Evolutionary conservation across 2,797 vertebrate genomes (phyloP).

Genomic region (Paramormyrops hopkinsi): DNA sequence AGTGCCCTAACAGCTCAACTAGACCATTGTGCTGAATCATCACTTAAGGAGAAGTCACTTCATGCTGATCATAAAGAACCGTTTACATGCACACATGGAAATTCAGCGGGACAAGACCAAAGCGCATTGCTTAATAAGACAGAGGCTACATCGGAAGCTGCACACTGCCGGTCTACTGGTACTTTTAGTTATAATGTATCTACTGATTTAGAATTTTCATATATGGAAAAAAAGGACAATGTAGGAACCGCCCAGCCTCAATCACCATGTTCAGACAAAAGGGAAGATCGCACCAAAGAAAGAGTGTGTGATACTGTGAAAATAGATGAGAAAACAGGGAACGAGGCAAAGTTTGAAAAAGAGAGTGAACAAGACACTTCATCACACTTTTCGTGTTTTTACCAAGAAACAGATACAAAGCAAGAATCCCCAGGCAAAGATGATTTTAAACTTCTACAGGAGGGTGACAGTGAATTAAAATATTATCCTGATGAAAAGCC

Average conservation of each 20-base stretch:
- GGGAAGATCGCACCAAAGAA: slow-evolving; percentile 19
- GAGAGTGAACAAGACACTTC: slow-evolving; percentile 55
- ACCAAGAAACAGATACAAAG: slow-evolving; percentile 44
- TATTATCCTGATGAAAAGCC: slow-evolving; percentile 71
- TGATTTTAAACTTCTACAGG: slow-evolving; percentile 29
- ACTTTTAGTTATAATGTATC: slow-evolving; percentile 35
- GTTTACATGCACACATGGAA: slow-evolving; percentile 35
- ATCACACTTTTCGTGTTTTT: slow-evolving; percentile 53
- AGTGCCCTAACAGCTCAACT: slow-evolving; percentile 30
- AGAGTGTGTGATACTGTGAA: slow-evolving; percentile 11
- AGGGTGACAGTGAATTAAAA: slow-evolving; percentile 49
- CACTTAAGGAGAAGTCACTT: slow-evolving; percentile 51
- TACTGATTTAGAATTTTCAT: slow-evolving; percentile 39
- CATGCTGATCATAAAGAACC: slow-evolving; percentile 49
- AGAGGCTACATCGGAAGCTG: slow-evolving; percentile 27
- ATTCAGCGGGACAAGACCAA: slow-evolving; percentile 36
- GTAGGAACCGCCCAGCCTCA: slow-evolving; percentile 41
- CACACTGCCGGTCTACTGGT: background rate
- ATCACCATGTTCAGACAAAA: slow-evolving; percentile 32
- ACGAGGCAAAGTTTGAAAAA: slow-evolving; percentile 61
- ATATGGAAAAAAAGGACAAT: slow-evolving; percentile 46
- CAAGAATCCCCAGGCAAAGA: slow-evolving; percentile 31
- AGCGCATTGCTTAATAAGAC: slow-evolving; percentile 27
- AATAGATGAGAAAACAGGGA: slow-evolving; percentile 46
- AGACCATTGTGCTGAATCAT: slow-evolving; percentile 28